Percentiles rank a stretch among this genome's conserved stretches.
Evolutionary conservation across 2,797 vertebrate genomes (phyloP).

Genomic region (Coreius guichenoti): DNA sequence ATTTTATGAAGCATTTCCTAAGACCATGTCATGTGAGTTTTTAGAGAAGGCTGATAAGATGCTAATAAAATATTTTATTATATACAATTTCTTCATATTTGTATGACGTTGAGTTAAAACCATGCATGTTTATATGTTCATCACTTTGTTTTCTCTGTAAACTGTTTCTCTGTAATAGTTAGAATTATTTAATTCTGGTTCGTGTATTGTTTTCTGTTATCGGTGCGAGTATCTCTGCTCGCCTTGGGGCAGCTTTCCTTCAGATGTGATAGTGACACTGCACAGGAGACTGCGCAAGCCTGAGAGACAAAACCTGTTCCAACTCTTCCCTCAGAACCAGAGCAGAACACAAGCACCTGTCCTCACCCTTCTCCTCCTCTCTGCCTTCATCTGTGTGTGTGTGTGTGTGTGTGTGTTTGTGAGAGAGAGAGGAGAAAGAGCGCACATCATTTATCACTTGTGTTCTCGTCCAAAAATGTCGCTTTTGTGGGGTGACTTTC

Average conservation of each 20-base stretch:
- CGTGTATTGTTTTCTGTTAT: slow-evolving; percentile 8
- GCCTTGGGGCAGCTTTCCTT: slow-evolving; percentile 23
- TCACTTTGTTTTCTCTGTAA: slow-evolving; percentile 9
- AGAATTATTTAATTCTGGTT: slow-evolving; percentile 12
- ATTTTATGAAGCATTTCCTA: too few relatives aligned
- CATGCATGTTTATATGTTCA: too few relatives aligned
- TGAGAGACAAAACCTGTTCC: slow-evolving; percentile 54
- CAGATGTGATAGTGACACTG: slow-evolving; percentile 21
- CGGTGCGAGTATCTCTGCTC: not conserved
- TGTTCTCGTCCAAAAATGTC: slow-evolving; percentile 60
- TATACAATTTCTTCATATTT: not conserved
- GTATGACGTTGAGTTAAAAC: not conserved
- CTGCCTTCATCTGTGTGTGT: slow-evolving; percentile 11
- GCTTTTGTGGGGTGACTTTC: slow-evolving; percentile 63
- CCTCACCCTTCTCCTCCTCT: slow-evolving; percentile 46
- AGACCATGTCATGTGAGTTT: too few relatives aligned
- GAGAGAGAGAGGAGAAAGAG: slow-evolving; percentile 47
- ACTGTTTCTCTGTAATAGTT: too few relatives aligned
- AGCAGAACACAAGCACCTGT: slow-evolving; percentile 63
- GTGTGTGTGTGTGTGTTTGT: not conserved
- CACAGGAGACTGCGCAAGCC: slow-evolving; percentile 39
- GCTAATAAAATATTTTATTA: too few relatives aligned
- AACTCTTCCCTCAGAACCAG: slow-evolving; percentile 54
- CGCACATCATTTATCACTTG: slow-evolving; percentile 63
- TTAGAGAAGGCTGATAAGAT: too few relatives aligned